Evolutionary conservation across 2,113 vertebrate genomes (phyloP), one percentile per base, ranked within the genome.

Genomic region (Serinus canaria): DNA sequence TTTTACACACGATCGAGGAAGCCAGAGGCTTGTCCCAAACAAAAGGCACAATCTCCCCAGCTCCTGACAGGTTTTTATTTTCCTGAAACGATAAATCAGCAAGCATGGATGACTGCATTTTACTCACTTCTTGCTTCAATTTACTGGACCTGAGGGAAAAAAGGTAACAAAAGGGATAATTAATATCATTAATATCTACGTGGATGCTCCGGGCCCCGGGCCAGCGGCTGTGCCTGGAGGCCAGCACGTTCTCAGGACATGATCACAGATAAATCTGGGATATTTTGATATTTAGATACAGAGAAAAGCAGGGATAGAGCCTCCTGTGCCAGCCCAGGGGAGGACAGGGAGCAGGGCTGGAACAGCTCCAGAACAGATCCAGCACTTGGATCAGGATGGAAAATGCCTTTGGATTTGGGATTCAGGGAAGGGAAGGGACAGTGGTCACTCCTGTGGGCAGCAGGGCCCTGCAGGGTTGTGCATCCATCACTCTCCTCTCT

Each of bases 1-100:
- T 95, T 97, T 95, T 92, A 94, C 95, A 94, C 89, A 4, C 35
- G 69, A 79, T 79, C 31, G 30, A 95, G 94, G 89, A 95, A 95
- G 89, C 20, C 4, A 10, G 66, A 96, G 89, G 44, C 66, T 87
- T 69, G 87, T 82, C 93, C 78, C 93, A 92, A 89, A 97, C 96
- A 95, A 96, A 95, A 92, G 94, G 81, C 87, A 80, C 70, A 62
- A 91, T 49, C 62, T 94, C 66, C 87, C 67, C 66, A 91, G 78
- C 75, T 85, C 53, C 89, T 89, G 81, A 79, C 67, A 76, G 66
- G 74, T 60, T 95, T 87, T 95, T 85, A 83, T 95, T 96, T 94
- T 96, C 95, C 89, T 95, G 84, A 95, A 82, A 78, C 5, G 4
- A 95, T 96, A 95, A 96, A 95, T 97, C 93, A 97, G 77, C 91